A percentile compares a stretch with the other conserved stretches of the same genome.
Conservation (phyloP, 2,888 invertebrate species). For the Scaptodrosophila latifasciaeformis region DNA sequence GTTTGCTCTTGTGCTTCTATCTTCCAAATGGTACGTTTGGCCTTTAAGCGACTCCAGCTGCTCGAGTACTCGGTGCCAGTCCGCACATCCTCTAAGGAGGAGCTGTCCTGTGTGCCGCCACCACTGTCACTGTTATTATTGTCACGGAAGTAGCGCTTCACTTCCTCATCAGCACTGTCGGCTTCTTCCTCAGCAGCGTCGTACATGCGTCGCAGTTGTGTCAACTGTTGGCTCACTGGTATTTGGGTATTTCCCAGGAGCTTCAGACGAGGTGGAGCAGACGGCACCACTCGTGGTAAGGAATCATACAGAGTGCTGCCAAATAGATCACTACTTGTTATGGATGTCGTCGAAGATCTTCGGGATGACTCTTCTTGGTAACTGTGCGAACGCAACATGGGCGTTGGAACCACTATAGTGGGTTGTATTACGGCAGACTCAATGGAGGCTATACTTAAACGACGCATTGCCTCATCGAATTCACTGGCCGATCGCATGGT, state of each 20-base stretch:
- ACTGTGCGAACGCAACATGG: slow-evolving; percentile 65
- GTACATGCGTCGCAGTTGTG: slow-evolving; percentile 71
- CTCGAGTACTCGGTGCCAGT: slow-evolving; percentile 71
- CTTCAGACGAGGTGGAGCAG: slow-evolving; percentile 71
- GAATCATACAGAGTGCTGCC: slow-evolving; percentile 50
- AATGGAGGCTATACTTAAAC: slow-evolving; percentile 70
- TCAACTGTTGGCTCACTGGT: slow-evolving; percentile 71
- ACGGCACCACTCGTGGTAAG: slow-evolving; percentile 48
- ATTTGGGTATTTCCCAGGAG: slow-evolving; percentile 69
- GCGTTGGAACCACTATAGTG: slow-evolving; percentile 58
- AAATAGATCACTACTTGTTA: slow-evolving; percentile 46
- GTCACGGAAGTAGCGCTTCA: slow-evolving; percentile 77
- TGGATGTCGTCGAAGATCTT: slow-evolving; percentile 50
- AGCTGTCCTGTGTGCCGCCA: slow-evolving; percentile 67
- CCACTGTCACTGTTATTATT: slow-evolving; percentile 66
- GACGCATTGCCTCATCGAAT: slow-evolving; percentile 74
- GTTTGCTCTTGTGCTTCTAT: slow-evolving; percentile 58
- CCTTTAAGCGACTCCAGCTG: slow-evolving; percentile 78
- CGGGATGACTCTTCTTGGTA: slow-evolving; percentile 58
- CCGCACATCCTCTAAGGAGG: slow-evolving; percentile 64
- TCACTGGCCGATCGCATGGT: slow-evolving; percentile 74
- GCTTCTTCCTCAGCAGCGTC: slow-evolving; percentile 73
- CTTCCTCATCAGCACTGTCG: slow-evolving; percentile 79
- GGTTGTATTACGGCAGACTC: slow-evolving; percentile 60
- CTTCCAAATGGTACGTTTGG: slow-evolving; percentile 74